A percentile compares a stretch with the other conserved stretches of the same genome.
phyloP scores from a whole-genome alignment of 2,113 vertebrate genomes.

The Xyrauchen texanus region DNA sequence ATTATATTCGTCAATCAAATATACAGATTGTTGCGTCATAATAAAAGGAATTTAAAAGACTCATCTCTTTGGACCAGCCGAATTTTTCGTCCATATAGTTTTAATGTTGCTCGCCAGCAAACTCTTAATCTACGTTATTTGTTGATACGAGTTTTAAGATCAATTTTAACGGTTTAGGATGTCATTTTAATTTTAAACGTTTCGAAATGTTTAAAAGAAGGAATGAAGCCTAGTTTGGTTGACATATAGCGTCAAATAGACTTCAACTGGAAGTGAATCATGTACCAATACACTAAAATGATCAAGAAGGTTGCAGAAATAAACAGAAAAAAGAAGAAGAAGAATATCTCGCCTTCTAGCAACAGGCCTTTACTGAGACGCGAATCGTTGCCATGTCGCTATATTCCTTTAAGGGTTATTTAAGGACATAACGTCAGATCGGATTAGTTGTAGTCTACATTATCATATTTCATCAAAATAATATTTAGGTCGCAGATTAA shows the following conservation, averaged over 20 bases:
- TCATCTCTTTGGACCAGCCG: too few species aligned
- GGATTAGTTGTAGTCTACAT: constrained; percentile 38
- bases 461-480: constrained; percentile 40
- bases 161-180: too few species aligned
- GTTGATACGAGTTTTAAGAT: too few species aligned
- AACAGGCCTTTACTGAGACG: not conserved
- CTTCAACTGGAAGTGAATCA: not conserved
- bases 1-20: not conserved
- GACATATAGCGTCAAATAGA: not conserved
- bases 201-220: too few species aligned
- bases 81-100: not conserved
- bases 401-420: constrained; percentile 27
- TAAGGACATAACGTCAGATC: constrained; percentile 40
- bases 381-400: constrained; percentile 1
- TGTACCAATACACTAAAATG: not conserved
- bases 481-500: constrained; percentile 36
- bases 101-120: not conserved
- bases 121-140: too few species aligned
- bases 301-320: too few species aligned
- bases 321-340: too few species aligned
- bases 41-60: too few species aligned
- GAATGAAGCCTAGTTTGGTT: too few species aligned
- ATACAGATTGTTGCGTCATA: too few species aligned
- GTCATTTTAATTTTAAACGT: too few species aligned
- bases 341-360: too few species aligned